Conservation (phyloP, 1,140 invertebrate genomes). For the Drosophila melanica region DNA sequence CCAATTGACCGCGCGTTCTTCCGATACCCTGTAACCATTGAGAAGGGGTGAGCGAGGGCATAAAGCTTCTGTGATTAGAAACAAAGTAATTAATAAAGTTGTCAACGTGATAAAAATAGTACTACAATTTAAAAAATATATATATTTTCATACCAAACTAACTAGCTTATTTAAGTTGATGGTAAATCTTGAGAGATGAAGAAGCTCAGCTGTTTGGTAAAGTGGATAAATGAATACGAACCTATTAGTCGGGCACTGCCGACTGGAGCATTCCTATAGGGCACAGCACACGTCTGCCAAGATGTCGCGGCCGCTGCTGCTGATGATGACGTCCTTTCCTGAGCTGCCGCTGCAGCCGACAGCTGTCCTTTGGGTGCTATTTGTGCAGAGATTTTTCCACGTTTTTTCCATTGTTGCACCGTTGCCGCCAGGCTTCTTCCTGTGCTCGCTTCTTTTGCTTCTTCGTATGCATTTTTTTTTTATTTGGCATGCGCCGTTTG, state of each 20-base stretch:
- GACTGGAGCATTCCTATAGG: not conserved
- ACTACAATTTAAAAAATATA: no score
- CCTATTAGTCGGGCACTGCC: no score
- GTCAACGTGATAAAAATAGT: no score
- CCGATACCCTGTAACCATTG: not conserved
- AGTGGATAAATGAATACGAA: no score
- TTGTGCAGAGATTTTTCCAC: constrained; percentile 67
- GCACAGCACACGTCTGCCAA: not conserved
- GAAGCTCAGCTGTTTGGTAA: no score
- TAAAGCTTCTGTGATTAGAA: no score
- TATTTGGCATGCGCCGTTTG: constrained; percentile 58
- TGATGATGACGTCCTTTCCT: constrained; percentile 25
- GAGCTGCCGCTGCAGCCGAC: constrained; percentile 37
- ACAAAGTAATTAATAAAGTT: no score
- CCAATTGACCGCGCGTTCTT: constrained; percentile 62
- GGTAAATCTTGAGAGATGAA: no score
- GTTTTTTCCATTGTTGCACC: constrained; percentile 58
- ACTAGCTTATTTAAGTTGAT: no score
- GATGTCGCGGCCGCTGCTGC: constrained; percentile 4
- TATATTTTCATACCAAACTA: no score
- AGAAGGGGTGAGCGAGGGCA: not conserved
- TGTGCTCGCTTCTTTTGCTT: constrained; percentile 9
- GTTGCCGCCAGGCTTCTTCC: constrained; percentile 40
- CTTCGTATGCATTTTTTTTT: constrained; percentile 31
- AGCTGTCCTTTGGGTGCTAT: constrained; percentile 72